These are phyloP conservation scores for Bombus fervidus DNA, from an alignment of 1,140 invertebrate species.

Conservation along the genomic window DNA sequence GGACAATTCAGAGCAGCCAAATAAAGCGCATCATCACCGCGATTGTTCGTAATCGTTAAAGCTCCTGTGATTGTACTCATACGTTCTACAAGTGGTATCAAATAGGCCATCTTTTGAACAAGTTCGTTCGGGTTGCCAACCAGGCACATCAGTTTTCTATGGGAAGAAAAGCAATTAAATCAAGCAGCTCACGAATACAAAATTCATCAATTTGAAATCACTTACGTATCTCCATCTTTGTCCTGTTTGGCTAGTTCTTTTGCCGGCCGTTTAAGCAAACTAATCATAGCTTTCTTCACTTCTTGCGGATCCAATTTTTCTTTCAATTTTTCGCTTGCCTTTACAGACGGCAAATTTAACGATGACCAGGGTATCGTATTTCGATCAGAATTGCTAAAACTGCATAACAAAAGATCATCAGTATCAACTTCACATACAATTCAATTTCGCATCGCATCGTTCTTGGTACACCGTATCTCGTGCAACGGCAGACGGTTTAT, in stretches of 20 bases:
- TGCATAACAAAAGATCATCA: too few species aligned
- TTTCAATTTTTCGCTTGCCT: slow-evolving; percentile 69
- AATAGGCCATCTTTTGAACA: slow-evolving; percentile 66
- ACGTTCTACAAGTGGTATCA: slow-evolving; percentile 73
- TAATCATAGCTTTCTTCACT: slow-evolving; percentile 71
- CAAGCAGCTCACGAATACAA: background rate
- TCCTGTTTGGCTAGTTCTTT: slow-evolving; percentile 62
- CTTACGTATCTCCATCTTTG: slow-evolving; percentile 76
- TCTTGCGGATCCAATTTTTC: slow-evolving; percentile 65
- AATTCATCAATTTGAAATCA: background rate
- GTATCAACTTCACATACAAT: too few species aligned
- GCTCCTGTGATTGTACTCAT: slow-evolving; percentile 62
- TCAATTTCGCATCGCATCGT: too few species aligned
- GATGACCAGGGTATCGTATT: slow-evolving; percentile 61
- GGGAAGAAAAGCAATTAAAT: background rate
- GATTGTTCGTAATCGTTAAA: slow-evolving; percentile 67
- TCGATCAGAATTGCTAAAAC: slow-evolving; percentile 8
- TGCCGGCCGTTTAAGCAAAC: slow-evolving; percentile 65
- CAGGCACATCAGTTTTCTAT: slow-evolving; percentile 72
- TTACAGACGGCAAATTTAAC: slow-evolving; percentile 70
- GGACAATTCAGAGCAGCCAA: slow-evolving; percentile 73
- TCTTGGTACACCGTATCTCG: too few species aligned
- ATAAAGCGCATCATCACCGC: slow-evolving; percentile 74
- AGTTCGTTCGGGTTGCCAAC: slow-evolving; percentile 70
- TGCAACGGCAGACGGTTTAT: background rate